Conservation (phyloP, 2,113 vertebrate genomes). For the Bos taurus region ARS-UCD2.0 NC_037339.1:49014001-49014500, state of each 20-base stretch:
- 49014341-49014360: not conserved
- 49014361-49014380: not conserved
- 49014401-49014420: slow-evolving; percentile 32
- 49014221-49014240: slow-evolving; percentile 11
- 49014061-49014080: not conserved
- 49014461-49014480: not conserved
- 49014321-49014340: slow-evolving; percentile 27
- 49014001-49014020: not conserved
- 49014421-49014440: not conserved
- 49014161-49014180: not conserved
- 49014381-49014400: slow-evolving; percentile 20
- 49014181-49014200: not conserved
- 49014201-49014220: slow-evolving; percentile 22
- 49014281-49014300: not conserved
- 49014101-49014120: not conserved
- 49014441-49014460: slow-evolving; percentile 23
- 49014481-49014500: not conserved
- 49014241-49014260: not conserved
- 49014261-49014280: slow-evolving; percentile 30
- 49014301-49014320: not conserved
- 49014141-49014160: slow-evolving; percentile 12
- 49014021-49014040: slow-evolving; percentile 36
- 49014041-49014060: not conserved
- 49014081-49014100: not conserved
- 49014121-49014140: not conserved